Evolutionary conservation across 2,888 invertebrate species (phyloP), one percentile per base, ranked within the genome.

Genomic region (Drosophila pullipes): DNA sequence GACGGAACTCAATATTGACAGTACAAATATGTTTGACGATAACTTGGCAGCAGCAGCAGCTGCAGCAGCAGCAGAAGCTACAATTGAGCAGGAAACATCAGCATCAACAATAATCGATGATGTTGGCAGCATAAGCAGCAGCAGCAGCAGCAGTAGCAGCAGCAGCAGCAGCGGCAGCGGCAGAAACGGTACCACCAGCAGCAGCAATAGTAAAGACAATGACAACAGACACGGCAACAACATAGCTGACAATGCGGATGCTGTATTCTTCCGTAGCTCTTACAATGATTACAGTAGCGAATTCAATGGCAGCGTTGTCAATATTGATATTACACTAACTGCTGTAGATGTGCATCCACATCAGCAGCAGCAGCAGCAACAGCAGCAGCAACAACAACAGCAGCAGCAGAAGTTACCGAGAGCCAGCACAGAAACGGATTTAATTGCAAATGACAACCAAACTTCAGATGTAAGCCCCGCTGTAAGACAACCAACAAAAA

Each of bases 291-390:
- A 91, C 79, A 92, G 92, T 83, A 91, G 91, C 35, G 92, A 92
- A 83, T 92, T 91, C 81, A 92, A 92, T 85, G 92, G 92, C 37
- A 92, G 91, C 76, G 91, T 92, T 76, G 92, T 92, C 72, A 92
- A 92, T 86, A 91, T 92, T 88, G 93, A 93, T 86, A 91, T 93
- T 79, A 89, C 91, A 89, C 88, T 92, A 86, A 93, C 91, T 83
- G 91, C 92, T 73, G 91, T 92, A 69, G 91, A 91, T 86, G 88
- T 90, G 70, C 88, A 89, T 66, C 80, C 83, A 64, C 73, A 82
- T 25, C 70, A 67, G n/a, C 74, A 76, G 4, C 77, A 74, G 10
- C 67, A 64, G 47, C 35, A 35, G 25, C 25, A 25, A 25, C 25
- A 25, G 25, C 25, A 25, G 25, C 25, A 25, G 5, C 35, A 37